Conservation (phyloP, 2,797 vertebrate genomes). For the Chelon labrosus region DNA sequence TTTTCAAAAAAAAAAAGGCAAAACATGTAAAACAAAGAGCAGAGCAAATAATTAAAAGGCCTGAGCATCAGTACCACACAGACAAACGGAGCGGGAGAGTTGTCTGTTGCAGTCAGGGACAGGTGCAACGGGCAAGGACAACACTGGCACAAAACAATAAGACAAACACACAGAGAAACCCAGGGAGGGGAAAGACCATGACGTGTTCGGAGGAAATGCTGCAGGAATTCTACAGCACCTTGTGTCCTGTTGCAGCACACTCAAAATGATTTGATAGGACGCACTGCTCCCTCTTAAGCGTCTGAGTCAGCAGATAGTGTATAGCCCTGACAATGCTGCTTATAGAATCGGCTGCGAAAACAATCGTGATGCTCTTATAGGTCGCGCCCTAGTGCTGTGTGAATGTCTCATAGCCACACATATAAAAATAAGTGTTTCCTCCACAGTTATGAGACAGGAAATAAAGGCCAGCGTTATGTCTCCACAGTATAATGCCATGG, state of each 20-base stretch:
- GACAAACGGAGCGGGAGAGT: too few species aligned
- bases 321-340: slow-evolving; percentile 14
- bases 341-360: slow-evolving; percentile 27
- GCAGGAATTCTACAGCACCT: slow-evolving; percentile 16
- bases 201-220: slow-evolving; percentile 33
- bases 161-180: neutral
- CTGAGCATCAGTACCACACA: too few species aligned
- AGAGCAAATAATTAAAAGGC: too few species aligned
- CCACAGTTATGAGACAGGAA: slow-evolving; percentile 21
- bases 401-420: slow-evolving; percentile 30
- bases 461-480: slow-evolving; percentile 15
- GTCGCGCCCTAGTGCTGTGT: slow-evolving; percentile 24
- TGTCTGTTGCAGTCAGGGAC: too few species aligned
- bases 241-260: slow-evolving; percentile 18
- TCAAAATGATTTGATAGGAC: slow-evolving; percentile 41
- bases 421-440: slow-evolving; percentile 30
- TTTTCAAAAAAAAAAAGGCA: too few species aligned
- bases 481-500: slow-evolving; percentile 1
- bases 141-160: neutral
- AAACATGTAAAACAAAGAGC: too few species aligned
- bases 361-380: slow-evolving; percentile 36
- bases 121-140: too few species aligned
- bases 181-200: neutral
- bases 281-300: neutral
- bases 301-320: slow-evolving; percentile 54